Evolutionary conservation across 2,797 vertebrate genomes (phyloP), one percentile per base, ranked within the genome.

Genomic region (Thaleichthys pacificus): DNA sequence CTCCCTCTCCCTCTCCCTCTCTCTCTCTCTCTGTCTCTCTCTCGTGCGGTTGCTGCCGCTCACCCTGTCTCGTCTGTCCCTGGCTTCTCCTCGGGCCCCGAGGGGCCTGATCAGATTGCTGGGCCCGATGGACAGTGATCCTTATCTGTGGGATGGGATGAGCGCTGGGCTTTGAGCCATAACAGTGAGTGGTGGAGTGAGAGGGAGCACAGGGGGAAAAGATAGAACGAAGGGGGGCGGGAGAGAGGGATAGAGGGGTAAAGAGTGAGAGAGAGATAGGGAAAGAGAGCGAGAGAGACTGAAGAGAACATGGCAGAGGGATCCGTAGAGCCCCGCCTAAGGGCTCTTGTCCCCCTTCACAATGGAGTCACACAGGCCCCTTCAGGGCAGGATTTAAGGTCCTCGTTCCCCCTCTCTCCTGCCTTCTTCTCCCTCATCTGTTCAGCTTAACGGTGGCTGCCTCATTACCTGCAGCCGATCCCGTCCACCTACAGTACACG

Each of bases 61-160:
- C 66, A 69, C 60, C 66, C 76, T 32, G 54, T 70, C 57, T 6
- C 73, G 72, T 28, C 32, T 57, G 17, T 47, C 56, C 19, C 21
- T 64, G 47, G 72, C 72, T 32, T 73, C 71, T 75, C 72, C 74
- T 77, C 74, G 4, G 68, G 0, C 24, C 80, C 84, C 80, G 68
- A 71, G 70, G 35, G 83, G 67, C 28, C 68, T 63, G 72, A 81
- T 80, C 74, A 82, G 77, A 69, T 80, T n/a, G 57, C 21, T 3
- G 80, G 11, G 66, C 82, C 73, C 61, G 75, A 78, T 69, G 81
- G 83, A 84, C 80, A 80, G 70, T 69, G 88, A 90, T 90, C 75
- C 77, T 85, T 89, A 90, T 89, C 86, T 71, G 73, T 63, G 72
- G 73, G 68, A 67, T 73, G 75, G 77, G 82, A 78, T 70, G 81